Base-by-base conservation (phyloP, 2,888 invertebrate species). In the Pemphredon lugubris region DNA sequence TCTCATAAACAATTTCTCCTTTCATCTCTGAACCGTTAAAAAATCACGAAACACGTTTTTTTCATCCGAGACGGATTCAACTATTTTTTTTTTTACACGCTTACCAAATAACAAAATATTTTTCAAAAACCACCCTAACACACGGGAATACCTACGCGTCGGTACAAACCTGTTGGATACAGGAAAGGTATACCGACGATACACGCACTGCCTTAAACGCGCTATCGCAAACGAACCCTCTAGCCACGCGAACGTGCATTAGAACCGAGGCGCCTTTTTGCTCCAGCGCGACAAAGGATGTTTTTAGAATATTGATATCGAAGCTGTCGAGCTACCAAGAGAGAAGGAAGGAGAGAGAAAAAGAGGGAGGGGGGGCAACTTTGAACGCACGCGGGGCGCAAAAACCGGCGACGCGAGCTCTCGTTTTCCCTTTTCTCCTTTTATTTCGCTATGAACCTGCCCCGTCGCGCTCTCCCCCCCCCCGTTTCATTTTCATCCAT, bases 221-320 rank as follows among this genome's bases (percentile, higher is more conserved):
- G 32, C 13, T 3, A 54, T 67, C 45, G 54, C 40, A 63, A 58
- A 58, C 54, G n/a, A 47, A 42, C 57, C 50, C 44, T 42, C 40
- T 37, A 34, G 66, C 57, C 60, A 45, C 54, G 53, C 9, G 55
- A 45, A 39, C 55, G 55, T 44, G 42, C 42, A 42, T 44, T 53
- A 64, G 64, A 39, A 63, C 73, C 73, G 81, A 78, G 48, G 80
- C 76, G 86, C 84, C 84, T 87, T 86, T 88, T 87, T 83, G 82
- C 84, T 73, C 77, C 80, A 26, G 59, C 72, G 73, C 81, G 85
- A 88, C 88, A 88, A 89, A 88, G 87, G 84, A 84, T 76, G 87
- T 87, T 89, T 89, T 88, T 88, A 89, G 86, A 87, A 89, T 89
- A 89, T 89, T 89, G 88, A 87, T 88, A 89, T 87, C 86, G 88